These are phyloP conservation scores for Drosophila flavopinicola DNA, from an alignment of 2,888 invertebrate species.

Conservation along the genomic window DNA sequence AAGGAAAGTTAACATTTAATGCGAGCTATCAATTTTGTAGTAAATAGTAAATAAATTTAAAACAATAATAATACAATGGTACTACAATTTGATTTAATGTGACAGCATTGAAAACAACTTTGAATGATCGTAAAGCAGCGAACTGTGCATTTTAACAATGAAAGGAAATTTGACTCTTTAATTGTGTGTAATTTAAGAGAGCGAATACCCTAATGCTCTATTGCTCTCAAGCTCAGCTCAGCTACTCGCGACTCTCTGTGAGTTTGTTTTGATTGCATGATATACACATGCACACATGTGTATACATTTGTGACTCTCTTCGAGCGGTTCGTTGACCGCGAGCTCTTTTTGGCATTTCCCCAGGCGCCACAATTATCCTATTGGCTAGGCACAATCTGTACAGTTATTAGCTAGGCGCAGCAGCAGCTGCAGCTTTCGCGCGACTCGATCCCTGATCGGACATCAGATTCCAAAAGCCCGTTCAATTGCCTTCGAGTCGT, in stretches of 20 bases:
- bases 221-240: neutral
- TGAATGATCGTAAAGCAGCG: neutral
- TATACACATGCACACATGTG: neutral
- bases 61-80: too few species aligned
- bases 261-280: constrained; percentile 52
- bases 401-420: constrained; percentile 41
- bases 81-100: too few species aligned
- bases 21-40: neutral
- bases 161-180: constrained; percentile 10
- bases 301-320: constrained; percentile 24
- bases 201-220: constrained; percentile 6
- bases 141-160: neutral
- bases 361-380: constrained; percentile 43
- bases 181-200: constrained; percentile 3
- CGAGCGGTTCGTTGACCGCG: constrained; percentile 71
- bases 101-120: too few species aligned
- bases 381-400: constrained; percentile 41
- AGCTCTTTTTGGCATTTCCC: constrained; percentile 44
- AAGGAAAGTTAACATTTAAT: too few species aligned
- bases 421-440: constrained; percentile 31
- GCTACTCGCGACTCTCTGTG: constrained; percentile 12
- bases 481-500: constrained; percentile 68
- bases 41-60: neutral
- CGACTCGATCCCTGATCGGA: constrained; percentile 7
- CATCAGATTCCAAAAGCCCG: constrained; percentile 16